Percentiles rank a stretch among this genome's conserved stretches.
phyloP scores from a whole-genome alignment of 30 jellyfish, hydroid and myxozoan species.

The Hydractinia echinata region DNA sequence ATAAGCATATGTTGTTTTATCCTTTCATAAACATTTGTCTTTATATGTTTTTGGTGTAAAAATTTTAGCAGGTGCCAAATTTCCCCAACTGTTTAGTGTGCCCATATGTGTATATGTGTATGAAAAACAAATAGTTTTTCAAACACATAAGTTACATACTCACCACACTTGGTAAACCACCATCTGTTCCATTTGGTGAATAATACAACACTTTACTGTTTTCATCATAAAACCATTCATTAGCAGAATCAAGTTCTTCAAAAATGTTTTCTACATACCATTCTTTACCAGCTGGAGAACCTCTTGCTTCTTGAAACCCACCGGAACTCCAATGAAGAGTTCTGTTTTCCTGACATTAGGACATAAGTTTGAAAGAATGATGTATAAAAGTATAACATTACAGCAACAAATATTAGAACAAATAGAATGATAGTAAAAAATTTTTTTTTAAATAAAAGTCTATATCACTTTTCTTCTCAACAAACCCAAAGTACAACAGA shows the following conservation, averaged over 20 bases:
- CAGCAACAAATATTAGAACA: too few relatives aligned
- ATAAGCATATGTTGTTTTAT: too few relatives aligned
- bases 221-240: constrained; percentile 92
- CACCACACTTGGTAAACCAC: constrained; percentile 66
- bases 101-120: not conserved
- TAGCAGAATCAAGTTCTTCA: constrained; percentile 92
- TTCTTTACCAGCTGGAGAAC: constrained; percentile 70
- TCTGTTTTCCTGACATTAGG: constrained; percentile 9
- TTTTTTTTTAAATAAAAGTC: too few relatives aligned
- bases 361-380: not conserved
- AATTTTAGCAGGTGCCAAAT: not conserved
- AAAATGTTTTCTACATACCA: constrained; percentile 95
- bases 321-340: constrained; percentile 86
- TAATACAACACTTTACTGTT: constrained; percentile 55
- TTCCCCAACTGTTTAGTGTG: not conserved
- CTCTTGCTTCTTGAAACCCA: constrained; percentile 98
- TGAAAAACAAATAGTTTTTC: not conserved
- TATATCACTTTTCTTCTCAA: too few relatives aligned
- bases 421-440: too few relatives aligned
- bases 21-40: not conserved
- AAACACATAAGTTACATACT: not conserved
- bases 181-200: constrained; percentile 61
- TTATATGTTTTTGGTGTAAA: not conserved
- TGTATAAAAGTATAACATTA: too few relatives aligned
- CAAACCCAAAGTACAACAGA: too few relatives aligned